Evolutionary conservation across 2,888 invertebrate species (phyloP).

Genomic region (Cremastinae sp.): DNA sequence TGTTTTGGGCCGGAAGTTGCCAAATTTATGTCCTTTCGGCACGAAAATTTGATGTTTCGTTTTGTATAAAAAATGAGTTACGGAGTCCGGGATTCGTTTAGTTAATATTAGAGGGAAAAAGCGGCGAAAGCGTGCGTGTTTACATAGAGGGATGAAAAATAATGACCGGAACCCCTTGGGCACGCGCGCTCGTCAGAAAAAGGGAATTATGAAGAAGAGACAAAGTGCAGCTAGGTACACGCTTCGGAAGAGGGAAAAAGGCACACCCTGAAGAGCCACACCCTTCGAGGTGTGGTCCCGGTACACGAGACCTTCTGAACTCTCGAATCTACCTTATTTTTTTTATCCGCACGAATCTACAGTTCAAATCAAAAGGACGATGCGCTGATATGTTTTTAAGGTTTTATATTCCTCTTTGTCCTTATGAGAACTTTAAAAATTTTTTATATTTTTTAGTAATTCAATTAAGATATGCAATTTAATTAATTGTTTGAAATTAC

Average conservation of each 20-base stretch:
- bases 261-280: slow-evolving; percentile 71
- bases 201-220: slow-evolving; percentile 62
- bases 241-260: slow-evolving; percentile 61
- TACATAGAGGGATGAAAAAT: slow-evolving; percentile 47
- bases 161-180: slow-evolving; percentile 34
- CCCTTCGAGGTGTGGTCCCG: slow-evolving; percentile 63
- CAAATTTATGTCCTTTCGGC: too few relatives aligned
- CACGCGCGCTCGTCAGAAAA: slow-evolving; percentile 40
- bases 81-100: background rate
- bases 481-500: too few relatives aligned
- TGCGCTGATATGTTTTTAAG: too few relatives aligned
- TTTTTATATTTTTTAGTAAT: too few relatives aligned
- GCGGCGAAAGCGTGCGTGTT: background rate
- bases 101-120: background rate
- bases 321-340: slow-evolving; percentile 9
- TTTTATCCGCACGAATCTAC: background rate
- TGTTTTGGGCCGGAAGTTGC: too few relatives aligned
- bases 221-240: slow-evolving; percentile 58
- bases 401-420: too few relatives aligned
- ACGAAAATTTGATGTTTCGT: too few relatives aligned
- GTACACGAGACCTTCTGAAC: slow-evolving; percentile 63
- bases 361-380: background rate
- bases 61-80: too few relatives aligned
- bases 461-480: too few relatives aligned
- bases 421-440: too few relatives aligned